Evolutionary conservation across 1,140 invertebrate species (phyloP), one percentile per base, ranked within the genome.

Genomic region (Apis laboriosa): DNA sequence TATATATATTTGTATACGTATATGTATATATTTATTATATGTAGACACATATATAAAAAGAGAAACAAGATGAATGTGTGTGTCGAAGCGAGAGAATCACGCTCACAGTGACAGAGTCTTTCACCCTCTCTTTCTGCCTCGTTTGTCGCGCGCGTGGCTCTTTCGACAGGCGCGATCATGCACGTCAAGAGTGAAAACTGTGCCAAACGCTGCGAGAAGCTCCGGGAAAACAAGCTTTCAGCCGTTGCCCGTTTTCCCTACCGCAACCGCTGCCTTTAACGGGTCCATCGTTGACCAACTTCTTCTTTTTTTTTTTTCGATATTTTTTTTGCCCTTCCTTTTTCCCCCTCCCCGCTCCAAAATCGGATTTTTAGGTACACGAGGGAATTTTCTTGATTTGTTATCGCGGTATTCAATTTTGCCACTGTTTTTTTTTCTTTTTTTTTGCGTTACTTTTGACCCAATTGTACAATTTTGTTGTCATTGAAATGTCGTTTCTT

Each of bases 111-210:
- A 61, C 72, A 7, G 34, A 43, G 67, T 53, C 56, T 51, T 83
- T 63, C 83, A 66, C 83, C 73, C 75, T 78, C 78, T 64, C 77
- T 80, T 74, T 84, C 80, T 85, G 64, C 79, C 83, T 77, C 67
- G 51, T 15, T 78, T 49, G 49, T 67, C 74, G 63, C 64, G 73
- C 81, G 81, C 56, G 76, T 34, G 80, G 76, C 80, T 86, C 77
- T 83, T 67, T 83, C 85, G 88, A 89, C 86, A 84, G 81, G 79
- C 78, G 88, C 86, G 86, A 81, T 80, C 81, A 72, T 87, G 83
- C 83, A 87, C 74, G 85, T 84, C 74, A 80, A 84, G 72, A 87
- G 86, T 73, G 86, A 87, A 88, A 88, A 88, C 86, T 87, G 86
- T 88, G 86, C 86, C 85, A 85, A 85, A 86, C 74, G 61, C 64